phyloP scores from a whole-genome alignment of 2,888 invertebrate genomes.

The Oeneis ivallda region DNA sequence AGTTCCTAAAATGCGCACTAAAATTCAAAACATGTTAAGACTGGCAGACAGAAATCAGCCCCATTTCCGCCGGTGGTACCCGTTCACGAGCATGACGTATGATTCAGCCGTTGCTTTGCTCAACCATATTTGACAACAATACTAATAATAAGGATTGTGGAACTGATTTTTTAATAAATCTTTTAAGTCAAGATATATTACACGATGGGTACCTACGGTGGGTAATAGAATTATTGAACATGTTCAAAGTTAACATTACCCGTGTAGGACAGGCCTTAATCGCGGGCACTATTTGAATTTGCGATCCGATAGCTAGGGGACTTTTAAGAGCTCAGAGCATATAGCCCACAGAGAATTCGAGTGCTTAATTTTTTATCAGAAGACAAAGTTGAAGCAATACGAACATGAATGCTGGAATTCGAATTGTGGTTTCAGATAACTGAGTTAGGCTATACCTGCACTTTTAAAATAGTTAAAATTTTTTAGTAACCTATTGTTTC shows the following conservation, averaged over 20 bases:
- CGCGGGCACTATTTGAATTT: conserved; percentile 34
- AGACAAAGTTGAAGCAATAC: not conserved
- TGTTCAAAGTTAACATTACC: conserved; percentile 23
- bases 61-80: too few species aligned
- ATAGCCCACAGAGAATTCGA: conserved; percentile 18
- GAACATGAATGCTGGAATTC: not conserved
- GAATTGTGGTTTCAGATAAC: conserved; percentile 5
- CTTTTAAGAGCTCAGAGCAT: conserved; percentile 18
- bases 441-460: not conserved
- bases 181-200: too few species aligned
- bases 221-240: not conserved
- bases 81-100: too few species aligned
- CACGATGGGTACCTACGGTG: too few species aligned
- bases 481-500: not conserved
- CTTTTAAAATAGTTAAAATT: not conserved
- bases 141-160: too few species aligned
- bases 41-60: too few species aligned
- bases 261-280: conserved; percentile 30
- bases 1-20: too few species aligned
- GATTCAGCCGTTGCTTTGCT: too few species aligned
- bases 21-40: too few species aligned
- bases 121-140: too few species aligned
- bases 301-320: conserved; percentile 24
- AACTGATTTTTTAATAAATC: too few species aligned
- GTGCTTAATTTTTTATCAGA: conserved; percentile 4